phyloP scores from a whole-genome alignment of 2,888 invertebrate genomes.

The Hypena proboscidalis region DNA sequence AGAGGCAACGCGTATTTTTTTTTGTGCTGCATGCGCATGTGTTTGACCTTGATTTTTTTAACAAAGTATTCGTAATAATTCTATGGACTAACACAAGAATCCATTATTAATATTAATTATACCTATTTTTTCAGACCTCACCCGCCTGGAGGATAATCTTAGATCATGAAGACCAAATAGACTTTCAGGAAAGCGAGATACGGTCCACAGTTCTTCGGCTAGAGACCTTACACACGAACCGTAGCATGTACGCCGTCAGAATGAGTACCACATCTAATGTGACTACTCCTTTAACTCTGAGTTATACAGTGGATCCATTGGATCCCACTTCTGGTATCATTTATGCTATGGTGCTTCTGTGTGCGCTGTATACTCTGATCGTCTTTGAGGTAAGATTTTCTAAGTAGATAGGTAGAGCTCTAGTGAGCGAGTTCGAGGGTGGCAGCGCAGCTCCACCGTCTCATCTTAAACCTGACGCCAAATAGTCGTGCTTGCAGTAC shows the following conservation, averaged over 20 bases:
- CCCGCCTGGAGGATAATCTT: slow-evolving; percentile 86
- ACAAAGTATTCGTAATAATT: no score
- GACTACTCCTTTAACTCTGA: slow-evolving; percentile 18
- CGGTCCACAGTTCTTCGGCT: slow-evolving; percentile 70
- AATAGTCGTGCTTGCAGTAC: no score
- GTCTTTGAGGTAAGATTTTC: slow-evolving; percentile 14
- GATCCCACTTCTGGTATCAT: slow-evolving; percentile 14
- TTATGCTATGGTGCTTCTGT: slow-evolving; percentile 14
- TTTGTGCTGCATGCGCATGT: no score
- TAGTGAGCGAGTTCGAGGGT: no score
- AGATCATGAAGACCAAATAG: slow-evolving; percentile 83
- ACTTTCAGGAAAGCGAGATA: slow-evolving; percentile 81
- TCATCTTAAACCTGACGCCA: no score
- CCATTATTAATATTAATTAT: no score
- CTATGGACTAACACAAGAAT: no score
- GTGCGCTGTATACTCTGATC: slow-evolving; percentile 15
- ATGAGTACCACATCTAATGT: slow-evolving; percentile 5
- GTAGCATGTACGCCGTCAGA: slow-evolving; percentile 3
- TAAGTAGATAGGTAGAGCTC: no score
- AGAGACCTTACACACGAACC: background rate
- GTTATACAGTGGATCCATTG: slow-evolving; percentile 16
- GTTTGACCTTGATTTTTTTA: no score
- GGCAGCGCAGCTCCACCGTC: no score
- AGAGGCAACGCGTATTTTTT: no score
- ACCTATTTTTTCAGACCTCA: slow-evolving; percentile 61